Conservation (phyloP, 2,888 invertebrate species). For the Drosophila algonquin region DNA sequence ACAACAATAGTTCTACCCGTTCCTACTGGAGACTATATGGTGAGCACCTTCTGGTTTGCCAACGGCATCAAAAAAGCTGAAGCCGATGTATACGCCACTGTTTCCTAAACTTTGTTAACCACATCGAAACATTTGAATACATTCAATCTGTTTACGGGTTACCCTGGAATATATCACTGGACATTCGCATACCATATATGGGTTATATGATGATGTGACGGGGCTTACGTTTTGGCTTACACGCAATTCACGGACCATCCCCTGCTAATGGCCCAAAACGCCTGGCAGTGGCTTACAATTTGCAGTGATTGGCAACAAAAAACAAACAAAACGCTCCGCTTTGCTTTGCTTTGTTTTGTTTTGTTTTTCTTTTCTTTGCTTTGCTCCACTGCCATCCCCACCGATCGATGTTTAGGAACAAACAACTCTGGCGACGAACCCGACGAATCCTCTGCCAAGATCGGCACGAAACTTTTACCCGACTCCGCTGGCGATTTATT, state of each 20-base stretch:
- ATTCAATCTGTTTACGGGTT: too few species aligned
- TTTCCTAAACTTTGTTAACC: too few species aligned
- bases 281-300: conserved; percentile 56
- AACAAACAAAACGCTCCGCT: conserved; percentile 68
- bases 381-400: background rate
- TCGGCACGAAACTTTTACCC: conserved; percentile 62
- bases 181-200: too few species aligned
- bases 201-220: too few species aligned
- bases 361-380: background rate
- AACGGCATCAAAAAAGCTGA: too few species aligned
- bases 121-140: too few species aligned
- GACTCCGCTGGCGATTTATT: conserved; percentile 50
- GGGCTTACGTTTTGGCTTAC: conserved; percentile 46
- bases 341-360: background rate
- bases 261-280: conserved; percentile 56
- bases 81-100: too few species aligned
- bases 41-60: too few species aligned
- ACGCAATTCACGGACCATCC: conserved; percentile 61
- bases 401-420: conserved; percentile 34
- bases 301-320: conserved; percentile 68
- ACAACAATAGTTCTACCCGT: too few species aligned
- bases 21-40: too few species aligned
- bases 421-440: conserved; percentile 56
- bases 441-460: conserved; percentile 43
- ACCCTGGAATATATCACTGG: too few species aligned